Base-by-base conservation (phyloP, 2,113 vertebrate genomes). In the Redunca redunca region DNA sequence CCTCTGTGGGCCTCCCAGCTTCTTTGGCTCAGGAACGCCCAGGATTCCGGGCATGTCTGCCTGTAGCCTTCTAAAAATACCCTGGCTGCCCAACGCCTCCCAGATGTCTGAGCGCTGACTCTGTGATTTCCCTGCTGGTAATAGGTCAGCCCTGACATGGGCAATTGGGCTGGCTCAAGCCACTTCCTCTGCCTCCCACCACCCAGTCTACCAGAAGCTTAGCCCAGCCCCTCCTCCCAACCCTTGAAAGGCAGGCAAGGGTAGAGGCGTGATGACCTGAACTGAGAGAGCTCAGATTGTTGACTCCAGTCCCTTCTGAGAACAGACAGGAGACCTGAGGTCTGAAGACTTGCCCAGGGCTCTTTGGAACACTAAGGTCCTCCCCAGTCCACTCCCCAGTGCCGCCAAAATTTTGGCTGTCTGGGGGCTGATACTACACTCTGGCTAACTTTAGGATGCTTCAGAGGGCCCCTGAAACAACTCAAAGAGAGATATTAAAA, bases 1-100 rank as follows among this genome's bases (percentile, higher is more conserved):
- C 86, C 67, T 95, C 30, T n/a, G 36, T 62, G 58, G 86, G 83
- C 93, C 93, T 97, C 93, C 91, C 86, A 81, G 95, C 33, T 83
- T 95, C 97, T 97, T 91, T 87, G 93, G 93, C 86, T 94, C 40
- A 96, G 94, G 89, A 96, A 96, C 46, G 23, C 95, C 96, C 86
- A 94, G 80, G 87, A 97, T 98, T 98, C 96, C 64, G 58, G 95
- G 94, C 96, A 97, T 97, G 96, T 98, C 86, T 97, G 92, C 33
- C 71, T 95, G 80, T 95, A 90, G 88, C 60, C 94, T 97, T 97
- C 97, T 98, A 98, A 98, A 98, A 98, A 97, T 98, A 98, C 85
- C 52, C 86, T 1, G 6, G 86, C 96, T 46, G 43, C 78, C 97
- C 95, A 97, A 81, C 4, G 14, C 94, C 96, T 97, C 96, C 98